Evolutionary conservation across 2,113 vertebrate species (phyloP), one percentile per base, ranked within the genome.

Genomic region (Pseudois nayaur): DNA sequence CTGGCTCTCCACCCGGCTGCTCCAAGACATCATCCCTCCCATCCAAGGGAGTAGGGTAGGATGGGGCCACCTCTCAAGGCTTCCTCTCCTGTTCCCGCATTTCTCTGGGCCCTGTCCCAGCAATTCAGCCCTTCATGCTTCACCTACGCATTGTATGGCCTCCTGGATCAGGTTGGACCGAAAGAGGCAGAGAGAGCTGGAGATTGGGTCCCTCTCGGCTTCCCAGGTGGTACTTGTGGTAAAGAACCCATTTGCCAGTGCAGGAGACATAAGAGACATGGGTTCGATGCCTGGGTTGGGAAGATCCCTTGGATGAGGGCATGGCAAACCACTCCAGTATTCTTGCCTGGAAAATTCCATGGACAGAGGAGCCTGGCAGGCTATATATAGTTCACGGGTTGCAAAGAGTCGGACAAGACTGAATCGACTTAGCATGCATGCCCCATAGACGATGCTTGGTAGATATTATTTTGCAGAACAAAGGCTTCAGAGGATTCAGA

Each of bases 91-190:
- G 84, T 57, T 85, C 48, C 48, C 50, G 57, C 84, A 54, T 43
- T 40, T 92, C 85, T 76, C n/a, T 74, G 74, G 15, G 60, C 45
- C 27, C 64, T 33, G 1, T n/a, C 79, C 83, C 36, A 45, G 21
- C 5, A 59, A 3, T 43, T 84, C 78, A 74, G 48, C 12, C 5
- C 50, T 79, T 85, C 54, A 45, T 25, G 27, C 48, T 76, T 62
- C 74, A 50, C 27, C 14, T 0, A 1, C 3, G 23, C 19, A 0
- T 50, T 31, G 0, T n/a, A 10, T 2, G 27, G 54, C 36, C 60
- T 52, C 86, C 78, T 2, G 57, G 33, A 64, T 52, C 36, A 36
- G 50, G 48, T 11, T n/a, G 60, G 62, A 59, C 71, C 21, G 17
- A 17, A 76, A 5, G 40, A 2, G 62, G 13, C 79, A 16, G 21